Evolutionary conservation across 2,113 vertebrate species (phyloP).

Genomic region (Chunga burmeisteri): DNA sequence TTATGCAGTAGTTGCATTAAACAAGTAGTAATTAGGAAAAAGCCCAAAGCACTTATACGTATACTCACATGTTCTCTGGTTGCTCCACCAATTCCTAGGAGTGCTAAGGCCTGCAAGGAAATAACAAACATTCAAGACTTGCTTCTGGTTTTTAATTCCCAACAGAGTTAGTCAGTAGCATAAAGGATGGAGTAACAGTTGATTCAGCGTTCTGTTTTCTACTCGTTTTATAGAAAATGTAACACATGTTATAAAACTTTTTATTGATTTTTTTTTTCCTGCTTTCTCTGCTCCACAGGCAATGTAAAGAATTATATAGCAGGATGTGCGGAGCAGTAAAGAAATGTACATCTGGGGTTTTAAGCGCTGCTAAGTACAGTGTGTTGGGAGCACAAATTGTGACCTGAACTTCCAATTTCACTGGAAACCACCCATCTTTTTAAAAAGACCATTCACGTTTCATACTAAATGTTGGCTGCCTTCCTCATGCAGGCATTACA

Average conservation of each 20-base stretch:
- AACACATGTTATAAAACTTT: not conserved
- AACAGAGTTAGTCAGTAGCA: not conserved
- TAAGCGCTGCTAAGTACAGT: not conserved
- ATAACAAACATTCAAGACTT: not conserved
- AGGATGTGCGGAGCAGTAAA: not conserved
- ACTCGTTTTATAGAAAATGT: not conserved
- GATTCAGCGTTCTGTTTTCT: not conserved
- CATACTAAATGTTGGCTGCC: not conserved
- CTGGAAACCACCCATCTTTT: not conserved
- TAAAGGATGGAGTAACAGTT: not conserved
- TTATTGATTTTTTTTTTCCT: not conserved
- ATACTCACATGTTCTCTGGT: conserved; percentile 80
- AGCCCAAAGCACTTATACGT: not conserved
- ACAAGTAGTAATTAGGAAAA: not conserved
- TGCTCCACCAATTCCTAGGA: conserved; percentile 77
- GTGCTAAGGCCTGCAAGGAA: conserved; percentile 76
- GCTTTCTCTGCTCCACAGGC: not conserved
- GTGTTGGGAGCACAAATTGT: not conserved
- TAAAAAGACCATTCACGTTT: not conserved
- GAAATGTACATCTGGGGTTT: not conserved
- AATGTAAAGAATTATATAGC: not conserved
- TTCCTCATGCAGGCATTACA: not conserved
- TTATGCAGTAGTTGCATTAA: not conserved
- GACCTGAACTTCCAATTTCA: not conserved
- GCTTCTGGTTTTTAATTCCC: not conserved